A percentile compares a stretch with the other conserved stretches of the same genome.
Evolutionary conservation across 2,888 invertebrate species (phyloP).

Genomic region (Brachypalpus laphriformis): DNA sequence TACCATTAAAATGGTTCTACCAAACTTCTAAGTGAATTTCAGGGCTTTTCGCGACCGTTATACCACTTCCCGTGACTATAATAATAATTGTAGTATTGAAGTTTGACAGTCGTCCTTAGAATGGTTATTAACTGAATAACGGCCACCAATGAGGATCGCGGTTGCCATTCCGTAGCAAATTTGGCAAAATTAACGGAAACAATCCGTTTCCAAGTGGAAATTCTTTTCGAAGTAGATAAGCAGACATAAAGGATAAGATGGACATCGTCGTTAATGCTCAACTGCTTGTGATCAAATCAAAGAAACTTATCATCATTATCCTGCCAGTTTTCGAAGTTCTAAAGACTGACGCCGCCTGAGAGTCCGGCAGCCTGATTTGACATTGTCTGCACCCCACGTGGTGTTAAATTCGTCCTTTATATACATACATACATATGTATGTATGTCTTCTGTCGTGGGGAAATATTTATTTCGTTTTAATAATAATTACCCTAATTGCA

Average conservation of each 20-base stretch:
- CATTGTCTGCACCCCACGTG: constrained; percentile 5
- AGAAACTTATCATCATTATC: constrained; percentile 62
- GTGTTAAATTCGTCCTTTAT: neutral
- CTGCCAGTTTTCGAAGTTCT: constrained; percentile 43
- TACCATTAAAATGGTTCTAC: constrained; percentile 17
- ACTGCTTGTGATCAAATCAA: constrained; percentile 60
- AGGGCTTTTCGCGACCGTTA: constrained; percentile 19
- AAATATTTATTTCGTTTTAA: constrained; percentile 59
- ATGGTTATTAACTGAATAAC: constrained; percentile 60
- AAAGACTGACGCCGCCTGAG: neutral
- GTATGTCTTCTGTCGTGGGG: neutral
- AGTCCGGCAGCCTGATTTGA: neutral
- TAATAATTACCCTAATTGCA: constrained; percentile 71
- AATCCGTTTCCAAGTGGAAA: constrained; percentile 15
- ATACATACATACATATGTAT: too few species aligned
- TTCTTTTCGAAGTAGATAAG: neutral
- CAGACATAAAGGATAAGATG: neutral
- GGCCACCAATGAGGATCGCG: constrained; percentile 28
- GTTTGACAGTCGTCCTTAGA: constrained; percentile 38
- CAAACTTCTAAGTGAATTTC: constrained; percentile 35
- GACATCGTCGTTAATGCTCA: constrained; percentile 64
- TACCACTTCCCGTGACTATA: constrained; percentile 3
- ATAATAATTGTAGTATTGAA: constrained; percentile 46
- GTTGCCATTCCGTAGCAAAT: constrained; percentile 26
- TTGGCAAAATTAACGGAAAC: constrained; percentile 59